Evolutionary conservation across 2,113 vertebrate species (phyloP), one percentile per base, ranked within the genome.

Genomic region (Equus quagga): DNA sequence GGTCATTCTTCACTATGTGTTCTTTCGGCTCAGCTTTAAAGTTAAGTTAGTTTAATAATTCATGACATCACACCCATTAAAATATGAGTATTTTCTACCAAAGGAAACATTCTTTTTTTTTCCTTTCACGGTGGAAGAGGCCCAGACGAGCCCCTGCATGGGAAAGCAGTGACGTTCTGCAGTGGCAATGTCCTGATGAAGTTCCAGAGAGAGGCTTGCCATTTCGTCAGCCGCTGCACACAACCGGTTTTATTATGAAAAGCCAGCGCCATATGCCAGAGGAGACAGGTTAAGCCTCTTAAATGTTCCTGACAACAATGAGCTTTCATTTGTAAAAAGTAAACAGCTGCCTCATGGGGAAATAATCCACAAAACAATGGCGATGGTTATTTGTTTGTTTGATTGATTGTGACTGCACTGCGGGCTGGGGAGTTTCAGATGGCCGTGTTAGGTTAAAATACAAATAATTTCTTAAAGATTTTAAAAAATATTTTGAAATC

Each of bases 31-130:
- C 78, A 46, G 98, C 98, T 98, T 98, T 97, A 98, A 93, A 98
- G 98, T 98, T 97, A 98, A 98, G 98, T 94, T 98, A 95, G 91
- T 96, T 99, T 98, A 98, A 98, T 98, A 98, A 98, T 98, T 98
- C 96, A 95, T 98, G 98, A 98, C 98, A 98, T 97, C 97, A 98
- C 84, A 96, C 97, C 97, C 98, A 98, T 98, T 99, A 98, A 98
- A 98, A 98, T 97, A 98, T 97, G 98, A 98, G 85, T 92, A 97
- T 98, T 98, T 97, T 98, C 97, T 96, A 98, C 98, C 98, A 98
- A 98, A 98, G 98, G 98, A 99, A 97, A 97, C 96, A 97, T 96
- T 26, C 90, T 84, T 89, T 98, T 97, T 97, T 96, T 91, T 64
- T 83, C 36, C 95, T 93, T 98, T 98, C 96, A 91, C 62, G 1